Conservation (phyloP, 2,888 invertebrate genomes). For the Acanthosepion pharaonis region DNA sequence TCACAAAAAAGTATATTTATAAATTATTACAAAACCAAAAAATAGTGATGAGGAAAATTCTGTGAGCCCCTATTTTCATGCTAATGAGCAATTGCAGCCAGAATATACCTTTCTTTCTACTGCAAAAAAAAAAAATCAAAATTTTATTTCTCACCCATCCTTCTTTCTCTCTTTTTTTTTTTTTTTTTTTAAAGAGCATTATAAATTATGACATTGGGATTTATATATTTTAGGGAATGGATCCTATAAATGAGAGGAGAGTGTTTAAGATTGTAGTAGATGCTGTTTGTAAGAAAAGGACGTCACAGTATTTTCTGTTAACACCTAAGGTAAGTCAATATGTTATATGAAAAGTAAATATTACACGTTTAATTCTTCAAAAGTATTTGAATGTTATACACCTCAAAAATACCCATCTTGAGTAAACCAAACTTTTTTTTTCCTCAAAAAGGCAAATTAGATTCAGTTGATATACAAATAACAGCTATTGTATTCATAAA, state of each 20-base stretch:
- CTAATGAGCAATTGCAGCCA: background rate
- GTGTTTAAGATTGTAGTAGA: conserved; percentile 73
- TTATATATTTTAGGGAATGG: conserved; percentile 71
- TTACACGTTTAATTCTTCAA: background rate
- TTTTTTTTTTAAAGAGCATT: no score
- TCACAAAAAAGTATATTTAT: background rate
- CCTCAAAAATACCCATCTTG: no score
- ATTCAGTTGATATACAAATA: no score
- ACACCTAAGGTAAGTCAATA: conserved; percentile 88
- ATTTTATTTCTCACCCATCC: no score
- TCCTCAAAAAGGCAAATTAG: no score
- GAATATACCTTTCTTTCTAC: no score
- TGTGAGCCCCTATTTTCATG: background rate
- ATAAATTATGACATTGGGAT: background rate
- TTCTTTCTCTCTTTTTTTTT: no score
- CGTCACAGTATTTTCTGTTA: conserved; percentile 90
- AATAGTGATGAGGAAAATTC: background rate
- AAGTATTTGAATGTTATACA: background rate
- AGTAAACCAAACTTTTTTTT: no score
- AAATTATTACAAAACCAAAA: background rate
- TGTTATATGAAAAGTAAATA: background rate
- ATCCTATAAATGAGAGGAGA: conserved; percentile 73
- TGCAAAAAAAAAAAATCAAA: no score
- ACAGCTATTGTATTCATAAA: no score
- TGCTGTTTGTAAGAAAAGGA: conserved; percentile 80